Evolutionary conservation across 2,113 vertebrate genomes (phyloP).

Genomic region (Orientallactaga bullata): DNA sequence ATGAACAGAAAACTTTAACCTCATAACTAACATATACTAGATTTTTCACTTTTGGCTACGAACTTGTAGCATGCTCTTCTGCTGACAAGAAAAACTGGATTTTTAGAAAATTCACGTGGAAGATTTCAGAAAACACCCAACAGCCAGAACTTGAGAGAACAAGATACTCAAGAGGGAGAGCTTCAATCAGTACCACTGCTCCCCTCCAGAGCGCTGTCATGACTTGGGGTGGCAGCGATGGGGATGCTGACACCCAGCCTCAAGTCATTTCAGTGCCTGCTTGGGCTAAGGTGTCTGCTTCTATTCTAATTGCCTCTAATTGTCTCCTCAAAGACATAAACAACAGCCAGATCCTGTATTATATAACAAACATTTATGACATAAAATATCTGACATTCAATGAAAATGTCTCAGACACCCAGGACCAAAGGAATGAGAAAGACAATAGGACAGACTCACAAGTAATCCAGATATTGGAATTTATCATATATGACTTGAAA

Average conservation of each 20-base stretch:
- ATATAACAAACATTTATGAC: not conserved
- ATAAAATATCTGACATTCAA: not conserved
- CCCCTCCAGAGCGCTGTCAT: not conserved
- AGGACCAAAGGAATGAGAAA: conserved; percentile 20
- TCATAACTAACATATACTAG: not conserved
- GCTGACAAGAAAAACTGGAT: not conserved
- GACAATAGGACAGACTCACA: not conserved
- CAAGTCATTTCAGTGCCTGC: not conserved
- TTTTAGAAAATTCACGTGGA: not conserved
- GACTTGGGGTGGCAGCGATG: not conserved
- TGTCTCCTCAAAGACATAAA: not conserved
- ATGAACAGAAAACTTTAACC: conserved; percentile 29
- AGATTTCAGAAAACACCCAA: not conserved
- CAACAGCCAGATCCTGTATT: not conserved
- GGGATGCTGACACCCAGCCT: not conserved
- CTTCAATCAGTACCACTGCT: not conserved
- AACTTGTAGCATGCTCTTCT: not conserved
- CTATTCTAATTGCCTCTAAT: not conserved
- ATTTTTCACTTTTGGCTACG: not conserved
- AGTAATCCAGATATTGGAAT: not conserved
- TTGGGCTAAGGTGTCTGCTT: not conserved
- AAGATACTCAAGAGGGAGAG: not conserved
- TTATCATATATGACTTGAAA: not conserved
- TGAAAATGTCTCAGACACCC: not conserved
- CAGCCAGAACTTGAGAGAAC: not conserved